These are phyloP conservation scores for Tachystola acroxantha DNA, from an alignment of 2,888 invertebrate genomes.

Conservation along the genomic window DNA sequence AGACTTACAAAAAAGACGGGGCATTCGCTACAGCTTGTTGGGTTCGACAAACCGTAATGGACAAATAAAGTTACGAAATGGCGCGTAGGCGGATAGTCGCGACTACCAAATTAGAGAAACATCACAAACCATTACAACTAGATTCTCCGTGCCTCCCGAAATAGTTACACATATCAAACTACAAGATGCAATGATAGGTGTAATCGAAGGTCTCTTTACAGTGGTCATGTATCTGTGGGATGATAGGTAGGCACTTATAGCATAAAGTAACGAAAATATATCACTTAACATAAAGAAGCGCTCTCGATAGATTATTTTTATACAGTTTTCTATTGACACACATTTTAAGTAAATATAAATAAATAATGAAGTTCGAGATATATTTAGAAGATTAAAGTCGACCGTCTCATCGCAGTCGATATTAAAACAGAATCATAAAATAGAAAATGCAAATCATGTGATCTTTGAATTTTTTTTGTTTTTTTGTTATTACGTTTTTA, in stretches of 20 bases:
- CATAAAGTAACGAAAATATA: conserved; percentile 18
- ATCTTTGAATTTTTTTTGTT: too few relatives aligned
- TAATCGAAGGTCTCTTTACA: background rate
- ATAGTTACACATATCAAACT: background rate
- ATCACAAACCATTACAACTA: conserved; percentile 11
- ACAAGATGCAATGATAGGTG: background rate
- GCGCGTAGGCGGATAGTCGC: conserved; percentile 30
- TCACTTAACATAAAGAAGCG: conserved; percentile 13
- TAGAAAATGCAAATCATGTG: background rate
- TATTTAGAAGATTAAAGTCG: background rate
- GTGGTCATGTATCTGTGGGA: conserved; percentile 2
- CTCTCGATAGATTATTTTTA: conserved; percentile 7
- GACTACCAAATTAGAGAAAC: conserved; percentile 22
- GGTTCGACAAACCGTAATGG: conserved; percentile 40
- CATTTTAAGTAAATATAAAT: background rate
- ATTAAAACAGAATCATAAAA: background rate
- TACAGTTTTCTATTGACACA: conserved; percentile 7
- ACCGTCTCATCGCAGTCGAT: background rate
- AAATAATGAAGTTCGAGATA: too few relatives aligned
- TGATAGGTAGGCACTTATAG: conserved; percentile 14
- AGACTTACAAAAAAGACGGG: conserved; percentile 1
- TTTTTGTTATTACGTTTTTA: too few relatives aligned
- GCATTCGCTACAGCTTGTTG: conserved; percentile 15
- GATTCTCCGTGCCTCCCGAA: conserved; percentile 7
- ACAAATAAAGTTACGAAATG: conserved; percentile 33